A percentile compares a stretch with the other conserved stretches of the same genome.
These are phyloP conservation scores for Sarcophaga peregrina DNA, from an alignment of 1,140 invertebrate species.

Conservation along the genomic window DNA sequence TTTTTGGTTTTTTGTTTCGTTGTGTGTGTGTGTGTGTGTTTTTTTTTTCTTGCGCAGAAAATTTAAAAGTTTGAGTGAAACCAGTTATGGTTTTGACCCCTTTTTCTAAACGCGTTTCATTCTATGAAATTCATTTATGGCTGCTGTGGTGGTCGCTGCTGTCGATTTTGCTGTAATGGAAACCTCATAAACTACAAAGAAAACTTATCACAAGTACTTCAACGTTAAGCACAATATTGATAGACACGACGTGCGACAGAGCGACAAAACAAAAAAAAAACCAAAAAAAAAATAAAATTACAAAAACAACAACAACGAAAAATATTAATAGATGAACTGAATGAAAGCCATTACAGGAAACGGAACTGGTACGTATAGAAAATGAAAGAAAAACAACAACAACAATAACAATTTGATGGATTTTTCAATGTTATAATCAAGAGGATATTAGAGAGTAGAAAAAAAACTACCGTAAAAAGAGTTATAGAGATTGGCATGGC, in stretches of 20 bases:
- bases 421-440: background rate
- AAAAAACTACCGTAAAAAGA: too few relatives aligned
- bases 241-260: background rate
- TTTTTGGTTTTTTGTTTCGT: too few relatives aligned
- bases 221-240: slow-evolving; percentile 7
- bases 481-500: background rate
- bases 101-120: background rate
- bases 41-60: background rate
- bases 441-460: background rate
- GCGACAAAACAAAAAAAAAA: too few relatives aligned
- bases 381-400: too few relatives aligned
- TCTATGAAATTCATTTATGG: background rate
- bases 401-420: background rate
- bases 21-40: too few relatives aligned
- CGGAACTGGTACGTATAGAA: too few relatives aligned
- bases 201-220: slow-evolving; percentile 8
- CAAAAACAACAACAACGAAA: too few relatives aligned
- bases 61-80: slow-evolving; percentile 12
- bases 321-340: too few relatives aligned
- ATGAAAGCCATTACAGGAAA: too few relatives aligned
- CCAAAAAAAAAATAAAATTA: too few relatives aligned
- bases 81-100: background rate
- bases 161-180: background rate
- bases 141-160: background rate
- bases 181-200: slow-evolving; percentile 31